These are phyloP conservation scores for Gryllus bimaculatus DNA, from an alignment of 1,140 invertebrate species.

Conservation along the genomic window DNA sequence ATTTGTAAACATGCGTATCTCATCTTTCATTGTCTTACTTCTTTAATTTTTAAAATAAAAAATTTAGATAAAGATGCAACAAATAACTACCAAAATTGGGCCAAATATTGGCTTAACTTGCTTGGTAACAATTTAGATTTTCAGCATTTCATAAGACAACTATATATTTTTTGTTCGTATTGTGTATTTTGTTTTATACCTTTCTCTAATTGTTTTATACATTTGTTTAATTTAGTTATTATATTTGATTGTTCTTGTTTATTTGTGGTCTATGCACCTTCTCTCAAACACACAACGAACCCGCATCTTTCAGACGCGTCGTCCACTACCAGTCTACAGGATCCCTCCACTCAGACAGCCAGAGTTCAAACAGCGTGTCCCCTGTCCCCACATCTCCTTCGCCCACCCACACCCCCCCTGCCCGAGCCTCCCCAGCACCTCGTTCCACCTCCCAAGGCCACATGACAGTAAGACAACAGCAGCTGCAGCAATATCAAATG, in stretches of 20 bases:
- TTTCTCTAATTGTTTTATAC: background rate
- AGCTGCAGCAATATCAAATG: background rate
- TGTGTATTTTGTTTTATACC: too few relatives aligned
- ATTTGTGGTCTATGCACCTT: background rate
- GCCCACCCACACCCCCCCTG: conserved; percentile 60
- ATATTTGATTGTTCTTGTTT: background rate
- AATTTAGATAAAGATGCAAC: too few relatives aligned
- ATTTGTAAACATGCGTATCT: too few relatives aligned
- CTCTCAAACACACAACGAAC: conserved; percentile 13
- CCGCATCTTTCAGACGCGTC: conserved; percentile 44
- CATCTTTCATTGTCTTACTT: too few relatives aligned
- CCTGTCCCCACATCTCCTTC: conserved; percentile 70
- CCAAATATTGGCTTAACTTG: too few relatives aligned
- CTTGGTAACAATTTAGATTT: too few relatives aligned
- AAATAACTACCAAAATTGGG: too few relatives aligned
- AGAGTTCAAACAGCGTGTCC: conserved; percentile 70
- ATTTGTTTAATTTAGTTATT: background rate
- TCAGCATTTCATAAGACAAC: too few relatives aligned
- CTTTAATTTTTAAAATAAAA: too few relatives aligned
- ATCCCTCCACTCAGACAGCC: conserved; percentile 74
- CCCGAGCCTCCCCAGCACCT: conserved; percentile 27
- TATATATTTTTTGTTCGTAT: too few relatives aligned
- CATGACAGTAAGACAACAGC: background rate
- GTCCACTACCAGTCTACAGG: conserved; percentile 77
- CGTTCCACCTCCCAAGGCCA: conserved; percentile 24